phyloP scores from a whole-genome alignment of 1,140 invertebrate genomes.

The Zaprionus gabonicus region DNA sequence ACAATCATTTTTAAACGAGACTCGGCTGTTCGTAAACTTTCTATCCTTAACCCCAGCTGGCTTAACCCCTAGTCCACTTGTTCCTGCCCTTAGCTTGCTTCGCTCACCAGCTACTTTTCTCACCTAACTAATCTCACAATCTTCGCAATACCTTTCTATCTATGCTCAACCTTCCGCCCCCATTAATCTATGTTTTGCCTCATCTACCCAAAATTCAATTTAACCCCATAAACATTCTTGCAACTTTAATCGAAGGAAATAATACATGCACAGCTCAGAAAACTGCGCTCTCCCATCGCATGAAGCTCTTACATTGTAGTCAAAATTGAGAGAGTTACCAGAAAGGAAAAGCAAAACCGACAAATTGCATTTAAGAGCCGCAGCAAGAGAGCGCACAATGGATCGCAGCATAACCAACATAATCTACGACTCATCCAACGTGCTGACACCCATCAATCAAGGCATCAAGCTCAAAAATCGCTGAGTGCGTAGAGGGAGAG shows the following conservation, averaged over 20 bases:
- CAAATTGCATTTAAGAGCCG: slow-evolving; percentile 59
- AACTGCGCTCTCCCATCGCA: not conserved
- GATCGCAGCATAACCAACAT: slow-evolving; percentile 58
- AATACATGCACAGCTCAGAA: no score
- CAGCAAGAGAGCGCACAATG: slow-evolving; percentile 12
- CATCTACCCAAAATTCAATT: not conserved
- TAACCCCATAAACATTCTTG: not conserved
- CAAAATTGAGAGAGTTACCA: not conserved
- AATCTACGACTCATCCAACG: slow-evolving; percentile 75
- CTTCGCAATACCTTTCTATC: not conserved
- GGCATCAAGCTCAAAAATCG: slow-evolving; percentile 73
- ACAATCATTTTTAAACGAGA: no score
- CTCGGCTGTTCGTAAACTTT: not conserved
- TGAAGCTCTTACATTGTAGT: not conserved
- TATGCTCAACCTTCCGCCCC: not conserved
- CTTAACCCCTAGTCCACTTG: no score
- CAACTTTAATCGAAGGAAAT: not conserved
- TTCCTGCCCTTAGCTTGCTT: no score
- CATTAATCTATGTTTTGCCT: not conserved
- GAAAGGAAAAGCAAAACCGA: slow-evolving; percentile 29
- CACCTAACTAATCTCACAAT: not conserved
- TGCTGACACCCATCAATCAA: slow-evolving; percentile 78
- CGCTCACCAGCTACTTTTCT: not conserved
- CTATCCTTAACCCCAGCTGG: not conserved
- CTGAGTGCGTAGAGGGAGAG: slow-evolving; percentile 39